Evolutionary conservation across 1,140 invertebrate genomes (phyloP), one percentile per base, ranked within the genome.

Genomic region (Cheumatopsyche charites): DNA sequence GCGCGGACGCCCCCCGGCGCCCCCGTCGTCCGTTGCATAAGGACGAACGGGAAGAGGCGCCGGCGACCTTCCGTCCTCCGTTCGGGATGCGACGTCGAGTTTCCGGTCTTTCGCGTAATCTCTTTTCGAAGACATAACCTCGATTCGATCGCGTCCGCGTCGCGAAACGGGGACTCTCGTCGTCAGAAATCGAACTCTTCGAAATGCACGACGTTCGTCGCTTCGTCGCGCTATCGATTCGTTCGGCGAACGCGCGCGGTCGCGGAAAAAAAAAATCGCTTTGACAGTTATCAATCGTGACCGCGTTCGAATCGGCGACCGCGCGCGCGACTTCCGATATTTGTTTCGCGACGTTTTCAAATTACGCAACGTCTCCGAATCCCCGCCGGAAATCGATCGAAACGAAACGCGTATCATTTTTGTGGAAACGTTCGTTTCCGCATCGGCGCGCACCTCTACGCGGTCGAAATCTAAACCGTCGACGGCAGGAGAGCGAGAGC

Each of bases 401-500:
- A n/a, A n/a, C n/a, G n/a, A n/a, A n/a, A n/a, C n/a, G n/a, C n/a
- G n/a, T n/a, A n/a, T n/a, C n/a, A n/a, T 36, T 36, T 9, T 36
- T 36, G 9, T 36, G 3, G 3, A 36, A 3, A 9, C 9, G 3
- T 36, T 9, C 29, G 29, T 36, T 36, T 36, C 9, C 3, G 29
- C 29, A 9, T 4, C 29, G 29, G 29, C 29, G 29, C 70, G 73
- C 69, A 66, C 77, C 79, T 79, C 78, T 74, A 76, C 78, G 80
- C 76, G 81, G 81, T 81, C 62, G 47, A 75, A 72, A 71, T 63
- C 73, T 73, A 70, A 43, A 58, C 70, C 67, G 70, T 68, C 58
- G 45, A 61, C 74, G 76, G 75, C 68, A 72, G 76, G 77, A 73
- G 74, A 77, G 77, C 74, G 77, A 78, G 79, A 78, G 58, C 71